phyloP scores from a whole-genome alignment of 2,113 vertebrate genomes.

The Parotia lawesii region DNA sequence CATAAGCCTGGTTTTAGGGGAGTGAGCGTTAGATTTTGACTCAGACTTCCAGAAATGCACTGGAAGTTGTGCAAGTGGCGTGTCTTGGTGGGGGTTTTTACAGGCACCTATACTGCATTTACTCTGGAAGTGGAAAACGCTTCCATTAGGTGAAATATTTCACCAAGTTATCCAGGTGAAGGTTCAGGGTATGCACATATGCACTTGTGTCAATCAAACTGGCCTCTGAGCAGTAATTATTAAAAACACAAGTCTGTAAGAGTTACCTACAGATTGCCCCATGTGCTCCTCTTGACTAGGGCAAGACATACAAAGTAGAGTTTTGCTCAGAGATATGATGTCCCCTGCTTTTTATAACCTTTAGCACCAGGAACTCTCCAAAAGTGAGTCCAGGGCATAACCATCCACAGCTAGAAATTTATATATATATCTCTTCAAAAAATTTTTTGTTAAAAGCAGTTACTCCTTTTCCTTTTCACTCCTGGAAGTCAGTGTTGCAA shows the following conservation, averaged over 20 bases:
- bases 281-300: neutral
- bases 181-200: neutral
- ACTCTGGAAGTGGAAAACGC: neutral
- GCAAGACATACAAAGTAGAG: neutral
- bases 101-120: neutral
- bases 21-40: accelerated
- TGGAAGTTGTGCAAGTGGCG: neutral
- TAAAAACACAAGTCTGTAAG: neutral
- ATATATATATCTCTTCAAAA: neutral
- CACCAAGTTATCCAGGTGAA: neutral
- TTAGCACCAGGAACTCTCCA: neutral
- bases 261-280: neutral
- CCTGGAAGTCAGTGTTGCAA: neutral
- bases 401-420: neutral
- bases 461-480: neutral
- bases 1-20: neutral
- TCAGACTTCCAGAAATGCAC: neutral
- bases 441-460: neutral
- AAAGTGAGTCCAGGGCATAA: neutral
- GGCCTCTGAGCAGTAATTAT: neutral
- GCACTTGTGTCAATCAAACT: neutral
- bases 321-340: neutral
- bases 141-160: neutral
- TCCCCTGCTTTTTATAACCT: neutral
- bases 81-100: neutral